A percentile compares a stretch with the other conserved stretches of the same genome.
phyloP scores from a whole-genome alignment of 1,140 invertebrate genomes.

The Drosophila pruinosa region DNA sequence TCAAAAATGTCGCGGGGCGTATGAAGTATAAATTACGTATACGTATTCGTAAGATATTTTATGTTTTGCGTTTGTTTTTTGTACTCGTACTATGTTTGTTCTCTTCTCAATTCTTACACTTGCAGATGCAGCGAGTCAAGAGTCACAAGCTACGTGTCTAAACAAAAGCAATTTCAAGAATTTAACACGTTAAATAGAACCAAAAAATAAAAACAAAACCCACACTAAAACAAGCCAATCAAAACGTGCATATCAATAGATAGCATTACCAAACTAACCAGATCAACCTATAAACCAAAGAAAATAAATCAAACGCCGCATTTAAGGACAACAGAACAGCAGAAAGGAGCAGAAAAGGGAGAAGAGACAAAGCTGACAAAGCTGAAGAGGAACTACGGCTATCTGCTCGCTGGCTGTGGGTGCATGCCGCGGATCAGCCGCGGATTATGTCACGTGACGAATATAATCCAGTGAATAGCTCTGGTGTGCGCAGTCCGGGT shows the following conservation, averaged over 20 bases:
- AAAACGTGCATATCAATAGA: slow-evolving; percentile 53
- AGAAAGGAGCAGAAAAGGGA: background rate
- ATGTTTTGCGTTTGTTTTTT: slow-evolving; percentile 11
- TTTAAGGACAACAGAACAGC: slow-evolving; percentile 42
- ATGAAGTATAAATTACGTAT: slow-evolving; percentile 34
- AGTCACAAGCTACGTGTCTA: background rate
- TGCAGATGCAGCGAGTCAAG: slow-evolving; percentile 59
- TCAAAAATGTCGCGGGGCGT: slow-evolving; percentile 57
- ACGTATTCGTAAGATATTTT: background rate
- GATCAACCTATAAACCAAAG: background rate
- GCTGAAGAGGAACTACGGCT: background rate
- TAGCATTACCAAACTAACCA: background rate
- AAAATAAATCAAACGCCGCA: slow-evolving; percentile 69
- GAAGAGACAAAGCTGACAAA: too few relatives aligned
- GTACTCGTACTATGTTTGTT: slow-evolving; percentile 51
- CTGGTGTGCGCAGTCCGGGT: slow-evolving; percentile 83
- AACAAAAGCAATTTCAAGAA: slow-evolving; percentile 26
- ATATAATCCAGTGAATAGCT: slow-evolving; percentile 85
- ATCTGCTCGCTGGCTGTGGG: slow-evolving; percentile 26
- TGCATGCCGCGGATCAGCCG: slow-evolving; percentile 82
- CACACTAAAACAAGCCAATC: slow-evolving; percentile 27
- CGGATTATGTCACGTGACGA: slow-evolving; percentile 89
- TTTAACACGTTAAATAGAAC: slow-evolving; percentile 47
- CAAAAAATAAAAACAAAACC: slow-evolving; percentile 22
- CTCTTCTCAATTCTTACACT: slow-evolving; percentile 64